These are phyloP conservation scores for Drosophila repleta DNA, from an alignment of 1,140 invertebrate species.

Conservation along the genomic window DNA sequence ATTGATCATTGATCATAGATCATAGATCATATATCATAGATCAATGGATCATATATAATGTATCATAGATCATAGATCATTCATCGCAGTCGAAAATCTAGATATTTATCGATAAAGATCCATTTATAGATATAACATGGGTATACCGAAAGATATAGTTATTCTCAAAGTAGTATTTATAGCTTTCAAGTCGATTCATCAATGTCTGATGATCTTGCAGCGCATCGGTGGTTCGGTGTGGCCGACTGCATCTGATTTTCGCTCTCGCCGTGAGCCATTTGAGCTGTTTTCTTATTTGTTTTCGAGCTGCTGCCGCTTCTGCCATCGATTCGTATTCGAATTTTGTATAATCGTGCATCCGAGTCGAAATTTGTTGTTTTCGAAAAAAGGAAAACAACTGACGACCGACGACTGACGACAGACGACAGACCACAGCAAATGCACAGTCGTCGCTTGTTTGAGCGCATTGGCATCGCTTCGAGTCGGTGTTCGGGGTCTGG, in stretches of 20 bases:
- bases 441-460: background rate
- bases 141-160: background rate
- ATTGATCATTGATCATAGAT: too few species aligned
- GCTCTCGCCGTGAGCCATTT: conserved; percentile 32
- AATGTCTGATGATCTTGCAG: background rate
- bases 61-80: too few species aligned
- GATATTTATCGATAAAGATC: background rate
- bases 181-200: too few species aligned
- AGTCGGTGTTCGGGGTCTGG: conserved; percentile 30
- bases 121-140: background rate
- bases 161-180: too few species aligned
- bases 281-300: conserved; percentile 8
- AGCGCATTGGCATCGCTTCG: conserved; percentile 2
- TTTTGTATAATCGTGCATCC: conserved; percentile 34
- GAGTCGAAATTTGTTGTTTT: conserved; percentile 33
- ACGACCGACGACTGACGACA: too few species aligned
- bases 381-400: conserved; percentile 5
- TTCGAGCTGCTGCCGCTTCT: conserved; percentile 17
- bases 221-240: background rate
- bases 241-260: conserved; percentile 14
- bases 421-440: background rate
- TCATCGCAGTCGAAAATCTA: too few species aligned
- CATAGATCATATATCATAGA: too few species aligned
- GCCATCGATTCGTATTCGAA: conserved; percentile 20
- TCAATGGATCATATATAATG: too few species aligned